These are phyloP conservation scores for Junonia oenone DNA, from an alignment of 2,888 invertebrate species.

Conservation along the genomic window DNA sequence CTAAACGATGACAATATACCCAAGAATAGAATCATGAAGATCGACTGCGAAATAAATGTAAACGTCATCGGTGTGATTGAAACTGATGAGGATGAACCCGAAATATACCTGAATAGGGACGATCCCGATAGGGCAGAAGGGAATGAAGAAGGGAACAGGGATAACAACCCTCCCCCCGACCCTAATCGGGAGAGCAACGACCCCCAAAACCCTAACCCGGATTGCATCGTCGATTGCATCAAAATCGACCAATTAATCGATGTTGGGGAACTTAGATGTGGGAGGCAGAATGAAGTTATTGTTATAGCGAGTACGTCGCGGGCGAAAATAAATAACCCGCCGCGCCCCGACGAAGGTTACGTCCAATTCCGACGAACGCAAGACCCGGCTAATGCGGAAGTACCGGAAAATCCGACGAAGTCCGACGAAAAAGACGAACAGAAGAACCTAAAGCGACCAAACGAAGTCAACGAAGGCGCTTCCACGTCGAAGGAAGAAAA, in stretches of 20 bases:
- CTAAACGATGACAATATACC: neutral
- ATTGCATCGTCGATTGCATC: conserved; percentile 13
- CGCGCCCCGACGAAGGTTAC: neutral
- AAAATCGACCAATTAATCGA: conserved; percentile 22
- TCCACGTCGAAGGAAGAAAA: conserved; percentile 6
- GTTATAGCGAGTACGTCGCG: conserved; percentile 17
- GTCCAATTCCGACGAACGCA: neutral
- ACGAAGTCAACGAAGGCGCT: conserved; percentile 12
- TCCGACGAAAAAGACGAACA: neutral
- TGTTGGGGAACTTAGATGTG: conserved; percentile 8
- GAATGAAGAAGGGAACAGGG: neutral
- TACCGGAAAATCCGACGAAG: neutral
- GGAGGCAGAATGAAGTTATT: conserved; percentile 18
- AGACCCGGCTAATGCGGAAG: neutral
- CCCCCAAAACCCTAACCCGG: neutral
- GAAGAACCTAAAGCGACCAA: neutral
- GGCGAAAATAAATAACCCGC: neutral
- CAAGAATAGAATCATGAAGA: neutral
- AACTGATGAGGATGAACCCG: neutral
- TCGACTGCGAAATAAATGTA: neutral
- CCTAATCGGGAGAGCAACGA: neutral
- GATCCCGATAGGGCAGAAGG: neutral
- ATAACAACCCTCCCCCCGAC: neutral
- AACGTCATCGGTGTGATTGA: neutral
- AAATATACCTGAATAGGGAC: neutral